phyloP scores from a whole-genome alignment of 2,888 invertebrate genomes.

The Sepioteuthis lessoniana region DNA sequence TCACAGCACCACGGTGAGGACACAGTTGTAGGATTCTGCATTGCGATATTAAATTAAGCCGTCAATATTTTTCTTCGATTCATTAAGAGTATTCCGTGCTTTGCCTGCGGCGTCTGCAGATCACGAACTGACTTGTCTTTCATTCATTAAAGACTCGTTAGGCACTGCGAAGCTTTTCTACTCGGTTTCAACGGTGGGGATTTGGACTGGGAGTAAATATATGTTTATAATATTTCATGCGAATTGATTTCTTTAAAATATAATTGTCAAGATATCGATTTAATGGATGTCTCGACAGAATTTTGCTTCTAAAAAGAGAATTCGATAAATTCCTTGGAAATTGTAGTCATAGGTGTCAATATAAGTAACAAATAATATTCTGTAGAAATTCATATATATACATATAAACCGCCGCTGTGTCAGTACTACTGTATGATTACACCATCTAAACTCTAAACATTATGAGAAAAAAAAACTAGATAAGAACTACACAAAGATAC shows the following conservation, averaged over 20 bases:
- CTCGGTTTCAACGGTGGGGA: too few relatives aligned
- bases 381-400: too few relatives aligned
- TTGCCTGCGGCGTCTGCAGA: neutral
- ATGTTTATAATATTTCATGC: too few relatives aligned
- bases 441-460: too few relatives aligned
- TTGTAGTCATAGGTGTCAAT: neutral
- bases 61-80: neutral
- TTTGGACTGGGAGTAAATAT: too few relatives aligned
- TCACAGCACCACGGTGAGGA: neutral
- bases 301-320: too few relatives aligned
- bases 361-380: neutral
- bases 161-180: neutral
- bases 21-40: neutral
- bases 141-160: neutral
- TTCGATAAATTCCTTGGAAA: neutral
- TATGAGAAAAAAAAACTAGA: too few relatives aligned
- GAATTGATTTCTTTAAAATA: neutral
- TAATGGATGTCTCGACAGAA: neutral
- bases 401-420: too few relatives aligned
- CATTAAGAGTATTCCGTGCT: neutral
- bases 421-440: too few relatives aligned
- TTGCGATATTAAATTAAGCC: neutral
- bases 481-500: too few relatives aligned
- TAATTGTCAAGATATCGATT: neutral
- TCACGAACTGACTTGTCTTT: neutral